Conservation (phyloP, 2,113 vertebrate species). For the Erythrolamprus reginae region DNA sequence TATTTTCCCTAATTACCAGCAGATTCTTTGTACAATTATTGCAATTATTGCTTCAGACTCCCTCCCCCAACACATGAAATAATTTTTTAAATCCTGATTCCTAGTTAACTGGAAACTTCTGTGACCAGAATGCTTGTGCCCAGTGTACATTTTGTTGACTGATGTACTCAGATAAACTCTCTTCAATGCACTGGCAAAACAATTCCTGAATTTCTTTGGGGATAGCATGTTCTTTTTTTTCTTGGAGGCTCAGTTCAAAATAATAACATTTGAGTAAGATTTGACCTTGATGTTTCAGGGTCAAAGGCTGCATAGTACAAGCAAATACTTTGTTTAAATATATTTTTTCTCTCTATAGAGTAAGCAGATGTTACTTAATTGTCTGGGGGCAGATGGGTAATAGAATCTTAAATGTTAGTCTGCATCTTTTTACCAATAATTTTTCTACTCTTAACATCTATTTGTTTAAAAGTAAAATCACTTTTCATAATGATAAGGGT, state of each 20-base stretch:
- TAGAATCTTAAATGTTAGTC: background rate
- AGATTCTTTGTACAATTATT: slow-evolving; percentile 1
- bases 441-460: background rate
- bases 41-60: background rate
- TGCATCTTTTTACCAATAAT: background rate
- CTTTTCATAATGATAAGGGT: background rate
- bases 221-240: slow-evolving; percentile 16
- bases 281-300: background rate
- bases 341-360: background rate
- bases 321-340: background rate
- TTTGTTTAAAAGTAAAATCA: background rate
- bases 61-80: background rate
- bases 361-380: background rate
- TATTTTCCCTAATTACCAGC: background rate
- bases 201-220: background rate
- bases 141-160: slow-evolving; percentile 13
- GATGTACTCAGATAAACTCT: slow-evolving; percentile 1
- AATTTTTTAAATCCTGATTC: slow-evolving; percentile 9
- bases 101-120: background rate
- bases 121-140: background rate
- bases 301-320: background rate
- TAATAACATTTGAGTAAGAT: background rate
- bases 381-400: background rate
- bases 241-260: background rate
- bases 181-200: slow-evolving; percentile 9